Conservation (phyloP, 2,888 invertebrate species). For the Leistus spinibarbis region DNA sequence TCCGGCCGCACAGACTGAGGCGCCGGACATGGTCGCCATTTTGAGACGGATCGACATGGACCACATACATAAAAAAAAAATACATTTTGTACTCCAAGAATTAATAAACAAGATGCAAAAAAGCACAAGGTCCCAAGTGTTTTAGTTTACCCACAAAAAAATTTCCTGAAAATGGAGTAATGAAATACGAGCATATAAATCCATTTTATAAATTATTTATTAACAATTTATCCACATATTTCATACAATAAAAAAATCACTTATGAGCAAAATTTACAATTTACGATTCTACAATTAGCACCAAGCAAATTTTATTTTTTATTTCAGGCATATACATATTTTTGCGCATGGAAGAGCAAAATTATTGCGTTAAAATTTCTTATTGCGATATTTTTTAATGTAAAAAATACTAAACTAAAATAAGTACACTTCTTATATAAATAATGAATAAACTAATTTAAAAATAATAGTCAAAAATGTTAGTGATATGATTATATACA, state of each 20-base stretch:
- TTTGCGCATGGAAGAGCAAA: background rate
- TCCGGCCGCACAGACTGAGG: too few species aligned
- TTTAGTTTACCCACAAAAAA: too few species aligned
- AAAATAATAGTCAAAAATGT: too few species aligned
- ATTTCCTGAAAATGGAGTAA: too few species aligned
- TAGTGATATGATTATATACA: constrained; percentile 4
- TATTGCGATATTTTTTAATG: constrained; percentile 1
- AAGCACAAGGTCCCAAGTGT: too few species aligned
- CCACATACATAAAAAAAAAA: too few species aligned
- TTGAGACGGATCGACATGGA: too few species aligned
- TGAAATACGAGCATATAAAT: too few species aligned
- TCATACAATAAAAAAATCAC: constrained; percentile 23
- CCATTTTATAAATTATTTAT: constrained; percentile 5
- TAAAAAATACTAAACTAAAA: background rate
- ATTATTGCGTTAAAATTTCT: background rate
- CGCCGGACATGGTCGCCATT: too few species aligned
- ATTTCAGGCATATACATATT: background rate
- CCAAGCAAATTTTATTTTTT: constrained; percentile 5
- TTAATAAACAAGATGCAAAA: too few species aligned
- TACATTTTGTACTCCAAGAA: too few species aligned
- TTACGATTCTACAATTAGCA: constrained; percentile 6
- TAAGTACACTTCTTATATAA: background rate
- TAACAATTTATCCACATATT: constrained; percentile 9
- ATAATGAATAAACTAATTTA: background rate
- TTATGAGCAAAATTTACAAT: constrained; percentile 23